A percentile compares a stretch with the other conserved stretches of the same genome.
These are phyloP conservation scores for Merluccius polli DNA, from an alignment of 2,797 vertebrate genomes.

Conservation along the genomic window DNA sequence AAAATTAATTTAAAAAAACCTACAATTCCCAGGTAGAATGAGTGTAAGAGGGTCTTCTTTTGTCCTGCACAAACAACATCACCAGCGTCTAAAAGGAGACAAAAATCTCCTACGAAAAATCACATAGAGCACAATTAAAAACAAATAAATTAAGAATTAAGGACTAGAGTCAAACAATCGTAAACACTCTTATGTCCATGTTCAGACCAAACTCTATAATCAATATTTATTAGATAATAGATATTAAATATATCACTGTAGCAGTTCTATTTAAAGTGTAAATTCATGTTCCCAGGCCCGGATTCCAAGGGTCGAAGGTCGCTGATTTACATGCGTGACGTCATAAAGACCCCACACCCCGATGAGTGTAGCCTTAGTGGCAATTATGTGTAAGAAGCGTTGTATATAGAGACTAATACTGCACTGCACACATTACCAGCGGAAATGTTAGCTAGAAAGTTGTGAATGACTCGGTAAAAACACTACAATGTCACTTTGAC, in stretches of 20 bases:
- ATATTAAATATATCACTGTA: constrained; percentile 50
- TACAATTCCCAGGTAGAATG: not conserved
- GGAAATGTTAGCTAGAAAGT: not conserved
- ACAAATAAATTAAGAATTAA: not conserved
- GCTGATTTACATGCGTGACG: no score
- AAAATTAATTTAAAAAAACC: not conserved
- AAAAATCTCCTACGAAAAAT: constrained; percentile 7
- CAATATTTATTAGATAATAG: constrained; percentile 10
- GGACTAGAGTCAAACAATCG: not conserved
- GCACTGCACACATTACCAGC: not conserved
- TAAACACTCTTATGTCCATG: not conserved
- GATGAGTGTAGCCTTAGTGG: no score
- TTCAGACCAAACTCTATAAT: constrained; percentile 1
- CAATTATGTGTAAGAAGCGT: not conserved
- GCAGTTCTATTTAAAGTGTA: constrained; percentile 49
- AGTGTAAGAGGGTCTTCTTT: not conserved
- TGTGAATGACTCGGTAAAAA: not conserved
- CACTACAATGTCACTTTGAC: not conserved
- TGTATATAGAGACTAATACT: not conserved
- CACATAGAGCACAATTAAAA: not conserved
- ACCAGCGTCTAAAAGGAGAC: not conserved
- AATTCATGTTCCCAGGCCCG: constrained; percentile 42
- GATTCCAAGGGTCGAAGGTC: no score
- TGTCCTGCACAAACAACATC: not conserved
- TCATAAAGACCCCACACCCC: no score